Conservation (phyloP, 2,888 invertebrate species). For the Choristoneura rosaceana region DNA sequence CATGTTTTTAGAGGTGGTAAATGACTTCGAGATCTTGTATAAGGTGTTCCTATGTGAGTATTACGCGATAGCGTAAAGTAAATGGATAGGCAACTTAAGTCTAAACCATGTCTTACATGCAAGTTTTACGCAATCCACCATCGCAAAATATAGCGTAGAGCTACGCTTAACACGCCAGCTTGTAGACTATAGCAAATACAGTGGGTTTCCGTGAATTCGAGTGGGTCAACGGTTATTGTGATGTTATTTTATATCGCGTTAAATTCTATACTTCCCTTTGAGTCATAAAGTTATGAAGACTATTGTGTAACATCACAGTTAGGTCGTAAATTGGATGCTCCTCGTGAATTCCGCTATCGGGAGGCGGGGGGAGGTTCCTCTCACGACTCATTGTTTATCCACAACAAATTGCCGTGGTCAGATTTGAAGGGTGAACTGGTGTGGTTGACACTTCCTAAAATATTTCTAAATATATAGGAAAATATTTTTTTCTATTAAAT, state of each 20-base stretch:
- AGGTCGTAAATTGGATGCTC: conserved; percentile 74
- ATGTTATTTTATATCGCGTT: conserved; percentile 41
- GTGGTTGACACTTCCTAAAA: conserved; percentile 54
- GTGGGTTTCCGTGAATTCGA: conserved; percentile 10
- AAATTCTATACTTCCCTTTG: conserved; percentile 36
- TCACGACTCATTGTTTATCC: conserved; percentile 82
- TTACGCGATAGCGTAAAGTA: conserved; percentile 35
- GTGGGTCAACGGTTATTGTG: conserved; percentile 32
- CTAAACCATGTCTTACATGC: conserved; percentile 38
- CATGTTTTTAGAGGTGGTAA: background rate
- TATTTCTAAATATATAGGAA: background rate
- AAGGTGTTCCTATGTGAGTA: conserved; percentile 32
- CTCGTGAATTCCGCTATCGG: conserved; percentile 71
- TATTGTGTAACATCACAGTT: conserved; percentile 68
- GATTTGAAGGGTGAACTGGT: conserved; percentile 64
- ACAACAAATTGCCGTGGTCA: conserved; percentile 75
- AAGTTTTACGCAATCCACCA: conserved; percentile 40
- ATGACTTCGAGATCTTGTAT: conserved; percentile 14
- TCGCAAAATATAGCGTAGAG: conserved; percentile 28
- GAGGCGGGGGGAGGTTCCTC: conserved; percentile 69
- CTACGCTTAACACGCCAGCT: conserved; percentile 13
- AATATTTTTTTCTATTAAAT: background rate
- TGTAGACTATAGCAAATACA: background rate
- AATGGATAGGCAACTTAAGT: conserved; percentile 36
- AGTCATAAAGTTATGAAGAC: conserved; percentile 42